These are phyloP conservation scores for Tillus elongatus DNA, from an alignment of 2,888 invertebrate species.

Conservation along the genomic window DNA sequence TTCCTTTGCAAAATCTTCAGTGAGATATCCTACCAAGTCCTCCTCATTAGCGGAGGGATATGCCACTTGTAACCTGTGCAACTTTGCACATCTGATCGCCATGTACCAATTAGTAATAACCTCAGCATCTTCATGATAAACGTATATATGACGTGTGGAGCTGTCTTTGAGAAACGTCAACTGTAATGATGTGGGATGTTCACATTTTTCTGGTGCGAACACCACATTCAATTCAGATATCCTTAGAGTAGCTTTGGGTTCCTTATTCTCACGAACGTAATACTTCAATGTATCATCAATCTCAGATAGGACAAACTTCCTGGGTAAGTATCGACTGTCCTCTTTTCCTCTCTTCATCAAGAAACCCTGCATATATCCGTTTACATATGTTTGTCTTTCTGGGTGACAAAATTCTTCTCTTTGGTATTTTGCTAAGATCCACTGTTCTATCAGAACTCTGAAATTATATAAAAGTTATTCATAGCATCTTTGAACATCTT, in stretches of 20 bases:
- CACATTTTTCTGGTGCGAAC: constrained; percentile 75
- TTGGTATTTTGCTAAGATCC: constrained; percentile 86
- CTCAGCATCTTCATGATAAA: constrained; percentile 79
- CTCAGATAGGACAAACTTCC: constrained; percentile 76
- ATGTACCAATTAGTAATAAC: constrained; percentile 73
- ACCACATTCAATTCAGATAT: constrained; percentile 77
- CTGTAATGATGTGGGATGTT: constrained; percentile 70
- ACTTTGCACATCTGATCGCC: constrained; percentile 66
- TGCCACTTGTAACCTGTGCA: constrained; percentile 73
- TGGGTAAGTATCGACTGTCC: constrained; percentile 71
- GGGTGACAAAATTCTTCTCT: constrained; percentile 78
- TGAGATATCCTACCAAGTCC: constrained; percentile 62
- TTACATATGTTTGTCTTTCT: constrained; percentile 69
- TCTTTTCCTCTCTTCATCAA: constrained; percentile 85
- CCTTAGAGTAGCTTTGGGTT: constrained; percentile 72
- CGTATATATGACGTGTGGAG: constrained; percentile 76
- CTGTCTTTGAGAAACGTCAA: constrained; percentile 79
- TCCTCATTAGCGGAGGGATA: constrained; percentile 68
- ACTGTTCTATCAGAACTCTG: constrained; percentile 81
- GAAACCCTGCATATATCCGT: constrained; percentile 75
- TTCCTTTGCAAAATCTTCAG: constrained; percentile 75
- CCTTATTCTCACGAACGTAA: constrained; percentile 63
- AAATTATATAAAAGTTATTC: constrained; percentile 12
- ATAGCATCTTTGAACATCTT: too few relatives aligned
- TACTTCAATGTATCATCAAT: constrained; percentile 73